phyloP scores from a whole-genome alignment of 2,888 invertebrate genomes.

The Trachelus troglodyta region DNA sequence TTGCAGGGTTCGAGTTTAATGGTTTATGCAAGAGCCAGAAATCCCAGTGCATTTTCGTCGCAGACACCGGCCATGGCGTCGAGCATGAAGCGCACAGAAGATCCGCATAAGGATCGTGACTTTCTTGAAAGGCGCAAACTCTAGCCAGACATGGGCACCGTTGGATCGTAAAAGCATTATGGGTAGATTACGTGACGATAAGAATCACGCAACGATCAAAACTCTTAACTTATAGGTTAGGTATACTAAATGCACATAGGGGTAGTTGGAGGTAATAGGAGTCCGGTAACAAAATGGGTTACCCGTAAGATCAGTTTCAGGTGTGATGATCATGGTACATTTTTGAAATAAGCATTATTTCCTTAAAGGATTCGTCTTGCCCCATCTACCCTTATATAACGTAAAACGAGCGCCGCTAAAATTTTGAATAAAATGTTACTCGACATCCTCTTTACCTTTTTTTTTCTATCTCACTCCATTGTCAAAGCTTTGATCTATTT shows the following conservation, averaged over 20 bases:
- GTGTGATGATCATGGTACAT: neutral
- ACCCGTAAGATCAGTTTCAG: neutral
- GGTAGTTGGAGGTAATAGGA: neutral
- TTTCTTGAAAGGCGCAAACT: neutral
- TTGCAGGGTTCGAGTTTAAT: conserved; percentile 46
- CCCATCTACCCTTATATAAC: neutral
- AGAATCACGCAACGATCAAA: neutral
- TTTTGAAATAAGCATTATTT: neutral
- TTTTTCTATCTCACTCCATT: neutral
- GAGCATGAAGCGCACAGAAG: conserved; percentile 22
- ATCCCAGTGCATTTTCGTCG: conserved; percentile 40
- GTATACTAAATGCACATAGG: neutral
- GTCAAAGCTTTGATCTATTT: neutral
- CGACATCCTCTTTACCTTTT: neutral
- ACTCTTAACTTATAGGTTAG: neutral
- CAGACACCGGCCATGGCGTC: conserved; percentile 32
- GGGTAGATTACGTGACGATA: neutral
- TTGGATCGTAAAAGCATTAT: neutral
- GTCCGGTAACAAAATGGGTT: neutral
- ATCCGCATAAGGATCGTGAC: neutral
- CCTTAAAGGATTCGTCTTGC: neutral
- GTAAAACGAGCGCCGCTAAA: neutral
- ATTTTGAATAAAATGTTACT: neutral
- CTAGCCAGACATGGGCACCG: neutral
- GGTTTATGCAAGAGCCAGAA: conserved; percentile 46